These are phyloP conservation scores for Glyptemys insculpta DNA, from an alignment of 2,797 vertebrate genomes.

Conservation along the genomic window DNA sequence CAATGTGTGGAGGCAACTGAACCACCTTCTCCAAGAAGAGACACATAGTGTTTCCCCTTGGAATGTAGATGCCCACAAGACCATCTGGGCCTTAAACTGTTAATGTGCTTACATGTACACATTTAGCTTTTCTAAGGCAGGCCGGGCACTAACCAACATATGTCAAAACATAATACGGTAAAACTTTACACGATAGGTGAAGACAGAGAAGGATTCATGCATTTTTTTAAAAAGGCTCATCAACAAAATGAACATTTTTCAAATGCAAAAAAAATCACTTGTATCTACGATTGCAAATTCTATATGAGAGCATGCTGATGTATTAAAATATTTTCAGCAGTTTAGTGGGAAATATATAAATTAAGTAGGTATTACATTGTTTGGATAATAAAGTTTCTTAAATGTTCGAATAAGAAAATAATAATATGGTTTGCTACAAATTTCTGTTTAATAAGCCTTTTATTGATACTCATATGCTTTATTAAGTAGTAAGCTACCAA, in stretches of 20 bases:
- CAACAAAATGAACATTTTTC: not conserved
- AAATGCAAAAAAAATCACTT: not conserved
- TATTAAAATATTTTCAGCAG: conserved; percentile 75
- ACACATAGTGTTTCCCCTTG: not conserved
- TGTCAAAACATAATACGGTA: not conserved
- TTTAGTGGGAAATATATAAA: conserved; percentile 63
- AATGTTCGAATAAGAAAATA: conserved; percentile 80
- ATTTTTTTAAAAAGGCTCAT: not conserved
- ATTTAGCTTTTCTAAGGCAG: not conserved
- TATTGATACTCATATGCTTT: conserved; percentile 79
- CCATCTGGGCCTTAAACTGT: not conserved
- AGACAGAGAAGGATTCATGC: not conserved
- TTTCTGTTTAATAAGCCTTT: conserved; percentile 75
- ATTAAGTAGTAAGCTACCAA: conserved; percentile 78
- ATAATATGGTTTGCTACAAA: conserved; percentile 73
- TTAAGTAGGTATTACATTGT: conserved; percentile 67
- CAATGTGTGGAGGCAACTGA: not conserved
- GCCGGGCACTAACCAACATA: not conserved
- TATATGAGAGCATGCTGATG: conserved; percentile 42
- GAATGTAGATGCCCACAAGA: too few relatives aligned
- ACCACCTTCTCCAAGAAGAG: not conserved
- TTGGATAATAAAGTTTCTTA: conserved; percentile 66
- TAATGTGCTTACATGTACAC: not conserved
- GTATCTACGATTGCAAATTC: conserved; percentile 51
- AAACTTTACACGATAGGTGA: not conserved